Conservation (phyloP, 2,888 invertebrate genomes). For the Chydorus sphaericus region DNA sequence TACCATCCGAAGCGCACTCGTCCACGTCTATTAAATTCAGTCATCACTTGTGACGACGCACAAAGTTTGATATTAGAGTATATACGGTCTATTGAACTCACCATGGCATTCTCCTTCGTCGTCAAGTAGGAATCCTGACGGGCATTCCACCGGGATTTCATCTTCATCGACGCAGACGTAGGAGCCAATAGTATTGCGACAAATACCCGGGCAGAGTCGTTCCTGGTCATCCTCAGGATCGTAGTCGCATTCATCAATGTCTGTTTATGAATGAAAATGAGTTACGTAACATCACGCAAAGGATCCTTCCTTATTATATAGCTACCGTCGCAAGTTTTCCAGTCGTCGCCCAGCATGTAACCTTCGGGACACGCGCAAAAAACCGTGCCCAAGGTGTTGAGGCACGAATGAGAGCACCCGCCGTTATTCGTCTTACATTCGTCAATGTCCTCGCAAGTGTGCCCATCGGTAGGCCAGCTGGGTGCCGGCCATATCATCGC, state of each 20-base stretch:
- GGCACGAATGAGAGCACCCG: slow-evolving; percentile 35
- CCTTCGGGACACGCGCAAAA: slow-evolving; percentile 18
- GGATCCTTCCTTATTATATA: not conserved
- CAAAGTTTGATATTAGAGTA: not conserved
- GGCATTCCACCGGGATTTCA: slow-evolving; percentile 7
- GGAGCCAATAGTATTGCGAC: slow-evolving; percentile 35
- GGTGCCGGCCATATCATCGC: slow-evolving; percentile 35
- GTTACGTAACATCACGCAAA: not conserved
- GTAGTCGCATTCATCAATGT: slow-evolving; percentile 38
- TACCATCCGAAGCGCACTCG: slow-evolving; percentile 39
- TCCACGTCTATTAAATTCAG: slow-evolving; percentile 43
- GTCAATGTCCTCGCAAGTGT: slow-evolving; percentile 28
- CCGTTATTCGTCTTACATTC: slow-evolving; percentile 24
- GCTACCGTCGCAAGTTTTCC: slow-evolving; percentile 13
- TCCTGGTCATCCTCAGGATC: slow-evolving; percentile 26
- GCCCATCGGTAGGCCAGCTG: slow-evolving; percentile 26
- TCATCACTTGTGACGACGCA: not conserved
- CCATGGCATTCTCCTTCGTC: slow-evolving; percentile 9
- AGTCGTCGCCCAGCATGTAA: slow-evolving; percentile 16
- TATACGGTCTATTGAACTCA: not conserved
- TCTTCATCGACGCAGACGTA: slow-evolving; percentile 32
- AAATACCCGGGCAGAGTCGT: slow-evolving; percentile 33
- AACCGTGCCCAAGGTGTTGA: slow-evolving; percentile 32
- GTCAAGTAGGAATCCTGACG: not conserved
- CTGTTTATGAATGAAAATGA: slow-evolving; percentile 19